Base-by-base conservation (phyloP, 2,888 invertebrate genomes). In the Aromia moschata region DNA sequence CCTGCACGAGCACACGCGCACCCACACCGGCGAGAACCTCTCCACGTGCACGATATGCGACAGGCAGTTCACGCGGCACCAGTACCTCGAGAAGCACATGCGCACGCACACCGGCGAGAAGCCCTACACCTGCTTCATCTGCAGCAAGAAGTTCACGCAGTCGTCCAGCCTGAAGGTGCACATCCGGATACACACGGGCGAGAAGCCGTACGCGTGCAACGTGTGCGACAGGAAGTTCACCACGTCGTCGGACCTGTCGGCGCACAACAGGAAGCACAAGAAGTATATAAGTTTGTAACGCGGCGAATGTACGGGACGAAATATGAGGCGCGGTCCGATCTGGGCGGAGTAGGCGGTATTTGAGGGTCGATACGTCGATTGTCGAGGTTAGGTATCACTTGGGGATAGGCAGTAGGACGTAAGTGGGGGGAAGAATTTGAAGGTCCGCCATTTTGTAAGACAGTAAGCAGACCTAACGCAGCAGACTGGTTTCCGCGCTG, bases 61-160 rank as follows among this genome's bases (percentile, higher is more conserved):
- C 2, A 80, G 83, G 37, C 80, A 78, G 58, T 86, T 86, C 71
- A 82, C 84, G 0, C 82, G 85, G 40, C 81, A 83, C n/a, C 84
- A 84, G 7, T 81, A 85, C 46, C 78, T 85, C 44, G 83, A 83
- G 61, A 81, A 78, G 18, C 84, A 85, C 68, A 76, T 77, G 70
- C 77, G 83, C 25, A 82, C 80, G 1, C 85, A 85, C 67, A 83
- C 83, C 0, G 84, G 83, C 2, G 80, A 80, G 62, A 81, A 80
- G 58, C 79, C 79, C 2, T 79, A 72, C 60, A 66, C 72, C 7
- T 80, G 79, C 66, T 71, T 72, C 25, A 71, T 72, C n/a, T 80
- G 80, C 43, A 76, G 74, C 2, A 80, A 79, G 57, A 74, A 74
- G 49, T 80, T 80, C 57, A 79, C 78, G 10, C 79, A 80, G 63